phyloP scores from a whole-genome alignment of 2,113 vertebrate species.

The Actenoides lindsayi region DNA sequence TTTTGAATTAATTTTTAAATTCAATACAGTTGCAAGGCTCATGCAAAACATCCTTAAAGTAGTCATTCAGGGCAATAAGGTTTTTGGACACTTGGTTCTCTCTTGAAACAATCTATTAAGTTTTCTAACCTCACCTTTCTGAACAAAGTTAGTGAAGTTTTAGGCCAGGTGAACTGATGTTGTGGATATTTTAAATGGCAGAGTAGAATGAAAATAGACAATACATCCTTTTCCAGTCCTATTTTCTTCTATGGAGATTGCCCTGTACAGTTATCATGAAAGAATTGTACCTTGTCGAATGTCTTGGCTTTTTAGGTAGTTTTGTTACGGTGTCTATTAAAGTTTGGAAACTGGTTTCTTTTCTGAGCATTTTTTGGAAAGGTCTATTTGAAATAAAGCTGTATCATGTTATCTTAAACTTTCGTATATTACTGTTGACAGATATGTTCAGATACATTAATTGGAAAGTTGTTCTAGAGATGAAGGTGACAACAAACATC shows the following conservation, averaged over 20 bases:
- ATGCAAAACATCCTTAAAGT: neutral
- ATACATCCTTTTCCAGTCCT: rapidly evolving
- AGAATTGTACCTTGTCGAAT: neutral
- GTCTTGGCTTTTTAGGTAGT: neutral
- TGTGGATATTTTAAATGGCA: neutral
- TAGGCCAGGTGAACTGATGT: neutral
- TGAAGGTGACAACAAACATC: neutral
- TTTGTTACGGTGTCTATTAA: neutral
- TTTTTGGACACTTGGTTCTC: neutral
- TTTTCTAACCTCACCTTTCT: neutral
- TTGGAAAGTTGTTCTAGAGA: neutral
- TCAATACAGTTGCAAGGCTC: neutral
- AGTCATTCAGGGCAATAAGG: neutral
- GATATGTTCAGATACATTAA: neutral
- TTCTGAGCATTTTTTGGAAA: neutral
- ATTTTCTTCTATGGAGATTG: neutral
- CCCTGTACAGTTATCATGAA: neutral
- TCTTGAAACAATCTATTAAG: neutral
- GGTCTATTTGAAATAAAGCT: neutral
- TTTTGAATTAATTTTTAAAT: neutral
- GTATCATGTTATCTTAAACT: neutral
- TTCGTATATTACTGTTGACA: neutral
- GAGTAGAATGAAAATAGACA: neutral
- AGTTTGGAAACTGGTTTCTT: neutral
- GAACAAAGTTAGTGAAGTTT: neutral